Conservation (phyloP, 1,140 invertebrate species). For the Philopotamus ludificatus region DNA sequence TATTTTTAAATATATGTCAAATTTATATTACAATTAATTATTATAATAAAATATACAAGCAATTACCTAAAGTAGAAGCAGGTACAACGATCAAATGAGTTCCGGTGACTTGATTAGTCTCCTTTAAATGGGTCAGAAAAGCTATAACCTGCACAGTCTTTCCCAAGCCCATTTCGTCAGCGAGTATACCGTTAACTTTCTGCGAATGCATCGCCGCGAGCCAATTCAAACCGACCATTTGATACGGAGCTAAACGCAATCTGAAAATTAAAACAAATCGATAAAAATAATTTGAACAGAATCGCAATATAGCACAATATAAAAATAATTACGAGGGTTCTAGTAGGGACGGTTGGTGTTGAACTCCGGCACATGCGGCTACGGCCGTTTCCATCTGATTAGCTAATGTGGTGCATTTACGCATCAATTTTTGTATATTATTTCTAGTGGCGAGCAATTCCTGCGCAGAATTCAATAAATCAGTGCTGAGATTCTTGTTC, state of each 20-base stretch:
- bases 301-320: too few species aligned
- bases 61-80: slow-evolving; percentile 80
- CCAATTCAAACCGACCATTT: slow-evolving; percentile 94
- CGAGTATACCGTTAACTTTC: slow-evolving; percentile 90
- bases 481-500: slow-evolving; percentile 66
- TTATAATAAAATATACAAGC: not conserved
- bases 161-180: slow-evolving; percentile 86
- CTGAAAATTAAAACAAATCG: slow-evolving; percentile 47
- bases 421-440: slow-evolving; percentile 69
- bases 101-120: slow-evolving; percentile 64
- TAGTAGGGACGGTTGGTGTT: slow-evolving; percentile 64
- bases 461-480: slow-evolving; percentile 72
- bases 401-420: slow-evolving; percentile 72
- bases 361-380: slow-evolving; percentile 66
- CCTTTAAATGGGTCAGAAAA: slow-evolving; percentile 85
- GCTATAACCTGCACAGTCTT: slow-evolving; percentile 91
- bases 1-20: not conserved
- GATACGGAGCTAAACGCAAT: slow-evolving; percentile 79
- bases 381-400: slow-evolving; percentile 70
- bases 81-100: slow-evolving; percentile 91
- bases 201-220: slow-evolving; percentile 85
- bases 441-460: slow-evolving; percentile 68
- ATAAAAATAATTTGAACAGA: too few species aligned
- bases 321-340: slow-evolving; percentile 51
- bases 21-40: not conserved